Conservation (phyloP, 2,113 vertebrate genomes). For the Cathartes aura region DNA sequence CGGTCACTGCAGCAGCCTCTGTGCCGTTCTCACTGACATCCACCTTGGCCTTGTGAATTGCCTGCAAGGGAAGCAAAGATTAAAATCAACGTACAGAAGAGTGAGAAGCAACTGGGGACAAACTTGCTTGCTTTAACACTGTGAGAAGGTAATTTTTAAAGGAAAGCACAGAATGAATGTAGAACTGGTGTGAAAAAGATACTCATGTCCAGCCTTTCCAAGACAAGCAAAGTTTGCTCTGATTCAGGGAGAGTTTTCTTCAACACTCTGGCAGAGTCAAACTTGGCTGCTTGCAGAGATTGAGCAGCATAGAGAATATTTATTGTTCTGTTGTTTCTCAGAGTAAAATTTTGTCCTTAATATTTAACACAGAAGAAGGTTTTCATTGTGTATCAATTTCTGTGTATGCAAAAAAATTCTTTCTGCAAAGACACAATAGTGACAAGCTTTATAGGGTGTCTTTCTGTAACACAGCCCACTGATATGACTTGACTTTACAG, state of each 20-base stretch:
- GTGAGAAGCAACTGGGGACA: not conserved
- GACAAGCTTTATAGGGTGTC: not conserved
- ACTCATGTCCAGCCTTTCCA: not conserved
- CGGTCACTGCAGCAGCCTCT: slow-evolving; percentile 76
- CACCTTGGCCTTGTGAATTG: slow-evolving; percentile 81
- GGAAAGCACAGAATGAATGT: not conserved
- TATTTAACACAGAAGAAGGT: not conserved
- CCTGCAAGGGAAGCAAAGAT: slow-evolving; percentile 66
- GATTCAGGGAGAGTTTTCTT: not conserved
- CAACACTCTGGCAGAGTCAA: not conserved
- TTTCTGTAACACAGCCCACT: not conserved
- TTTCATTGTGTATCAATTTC: not conserved
- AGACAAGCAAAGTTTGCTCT: not conserved
- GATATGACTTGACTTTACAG: not conserved
- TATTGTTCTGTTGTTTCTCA: not conserved
- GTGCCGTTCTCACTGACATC: slow-evolving; percentile 88
- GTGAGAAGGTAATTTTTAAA: not conserved
- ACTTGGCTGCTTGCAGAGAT: not conserved
- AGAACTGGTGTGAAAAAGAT: not conserved
- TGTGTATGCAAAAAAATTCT: not conserved
- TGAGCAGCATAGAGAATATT: not conserved
- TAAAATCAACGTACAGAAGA: not conserved
- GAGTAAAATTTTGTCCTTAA: not conserved
- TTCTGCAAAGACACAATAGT: not conserved
- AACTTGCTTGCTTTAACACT: not conserved